phyloP scores from a whole-genome alignment of 2,888 invertebrate species.

The Pammene aurita region DNA sequence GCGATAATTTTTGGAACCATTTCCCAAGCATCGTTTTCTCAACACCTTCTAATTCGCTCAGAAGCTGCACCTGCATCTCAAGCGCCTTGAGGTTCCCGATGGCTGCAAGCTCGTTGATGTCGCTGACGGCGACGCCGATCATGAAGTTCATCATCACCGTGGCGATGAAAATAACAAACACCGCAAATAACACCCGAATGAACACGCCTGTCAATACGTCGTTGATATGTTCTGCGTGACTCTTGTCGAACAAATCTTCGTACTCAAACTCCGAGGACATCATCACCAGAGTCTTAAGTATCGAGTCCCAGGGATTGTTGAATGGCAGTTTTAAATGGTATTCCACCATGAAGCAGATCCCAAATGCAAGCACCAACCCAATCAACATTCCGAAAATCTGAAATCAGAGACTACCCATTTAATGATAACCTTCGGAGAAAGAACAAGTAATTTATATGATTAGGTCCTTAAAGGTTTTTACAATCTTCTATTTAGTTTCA shows the following conservation, averaged over 20 bases:
- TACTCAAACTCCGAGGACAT: not conserved
- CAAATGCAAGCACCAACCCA: not conserved
- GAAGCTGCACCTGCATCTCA: slow-evolving; percentile 64
- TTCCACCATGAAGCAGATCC: not conserved
- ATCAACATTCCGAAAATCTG: not conserved
- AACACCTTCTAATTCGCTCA: slow-evolving; percentile 51
- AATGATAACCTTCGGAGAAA: not conserved
- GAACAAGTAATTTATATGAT: not conserved
- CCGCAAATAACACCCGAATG: slow-evolving; percentile 50
- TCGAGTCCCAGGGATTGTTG: not conserved
- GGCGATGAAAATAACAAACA: slow-evolving; percentile 61
- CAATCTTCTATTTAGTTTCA: not conserved
- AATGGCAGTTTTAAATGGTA: not conserved
- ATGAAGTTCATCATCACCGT: slow-evolving; percentile 68
- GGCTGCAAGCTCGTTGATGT: slow-evolving; percentile 61
- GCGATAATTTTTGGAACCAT: not conserved
- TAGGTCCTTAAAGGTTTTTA: not conserved
- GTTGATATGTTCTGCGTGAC: not conserved
- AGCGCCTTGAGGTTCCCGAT: slow-evolving; percentile 61
- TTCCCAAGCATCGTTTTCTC: slow-evolving; percentile 1
- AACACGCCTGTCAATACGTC: not conserved
- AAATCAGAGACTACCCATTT: not conserved
- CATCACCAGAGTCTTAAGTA: not conserved
- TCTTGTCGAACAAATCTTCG: slow-evolving; percentile 2
- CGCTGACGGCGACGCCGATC: slow-evolving; percentile 67